phyloP scores from a whole-genome alignment of 1,140 invertebrate genomes.

The Drosophila murphyi region DNA sequence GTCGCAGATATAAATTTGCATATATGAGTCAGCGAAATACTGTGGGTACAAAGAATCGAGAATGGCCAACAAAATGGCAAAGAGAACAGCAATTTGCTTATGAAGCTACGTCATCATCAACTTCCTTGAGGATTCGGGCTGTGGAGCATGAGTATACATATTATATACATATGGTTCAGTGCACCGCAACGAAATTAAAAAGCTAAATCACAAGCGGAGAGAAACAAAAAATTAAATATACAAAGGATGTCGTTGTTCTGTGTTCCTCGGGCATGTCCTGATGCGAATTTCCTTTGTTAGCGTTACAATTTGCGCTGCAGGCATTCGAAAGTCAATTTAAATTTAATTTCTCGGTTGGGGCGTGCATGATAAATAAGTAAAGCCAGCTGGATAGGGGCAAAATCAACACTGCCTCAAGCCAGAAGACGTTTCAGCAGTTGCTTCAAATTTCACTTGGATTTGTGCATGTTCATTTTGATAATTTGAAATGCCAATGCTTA shows the following conservation, averaged over 20 bases:
- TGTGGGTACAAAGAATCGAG: slow-evolving; percentile 13
- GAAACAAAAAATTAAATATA: slow-evolving; percentile 29
- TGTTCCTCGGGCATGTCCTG: background rate
- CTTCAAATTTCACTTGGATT: slow-evolving; percentile 10
- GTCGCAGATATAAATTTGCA: slow-evolving; percentile 48
- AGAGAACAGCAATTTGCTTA: slow-evolving; percentile 35
- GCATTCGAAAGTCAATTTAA: slow-evolving; percentile 61
- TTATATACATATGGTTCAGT: slow-evolving; percentile 25
- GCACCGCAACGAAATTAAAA: slow-evolving; percentile 50
- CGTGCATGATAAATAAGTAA: slow-evolving; percentile 60
- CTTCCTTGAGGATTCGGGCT: background rate
- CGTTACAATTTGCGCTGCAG: slow-evolving; percentile 44
- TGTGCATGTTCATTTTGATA: slow-evolving; percentile 58
- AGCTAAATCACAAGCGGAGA: slow-evolving; percentile 39
- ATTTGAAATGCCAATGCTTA: slow-evolving; percentile 30
- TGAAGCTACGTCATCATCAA: slow-evolving; percentile 26
- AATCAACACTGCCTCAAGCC: slow-evolving; percentile 4
- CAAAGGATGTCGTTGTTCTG: background rate
- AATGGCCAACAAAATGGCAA: slow-evolving; percentile 28
- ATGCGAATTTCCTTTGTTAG: slow-evolving; percentile 34
- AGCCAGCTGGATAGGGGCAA: slow-evolving; percentile 32
- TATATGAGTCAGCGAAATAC: slow-evolving; percentile 67
- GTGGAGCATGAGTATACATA: slow-evolving; percentile 7
- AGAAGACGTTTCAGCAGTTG: slow-evolving; percentile 18
- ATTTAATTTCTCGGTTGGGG: slow-evolving; percentile 55